Evolutionary conservation across 2,797 vertebrate genomes (phyloP).

Genomic region (Numenius phaeopus): DNA sequence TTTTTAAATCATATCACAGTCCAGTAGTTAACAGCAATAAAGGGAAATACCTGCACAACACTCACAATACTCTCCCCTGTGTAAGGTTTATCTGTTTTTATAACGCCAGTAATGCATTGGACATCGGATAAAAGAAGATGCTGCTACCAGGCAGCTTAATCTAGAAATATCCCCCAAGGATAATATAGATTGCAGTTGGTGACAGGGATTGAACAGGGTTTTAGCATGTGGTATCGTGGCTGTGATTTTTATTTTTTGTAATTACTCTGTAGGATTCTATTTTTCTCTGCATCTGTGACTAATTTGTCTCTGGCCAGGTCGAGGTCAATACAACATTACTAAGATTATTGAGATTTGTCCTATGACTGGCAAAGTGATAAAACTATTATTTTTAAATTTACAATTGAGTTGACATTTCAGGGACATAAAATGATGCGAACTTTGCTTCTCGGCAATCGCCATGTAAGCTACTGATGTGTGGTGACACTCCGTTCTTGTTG

Average conservation of each 20-base stretch:
- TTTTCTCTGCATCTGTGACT: neutral
- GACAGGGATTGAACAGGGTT: neutral
- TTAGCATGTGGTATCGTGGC: neutral
- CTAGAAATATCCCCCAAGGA: neutral
- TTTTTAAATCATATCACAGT: neutral
- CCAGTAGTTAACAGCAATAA: neutral
- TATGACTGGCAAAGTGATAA: slow-evolving; percentile 43
- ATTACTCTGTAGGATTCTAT: neutral
- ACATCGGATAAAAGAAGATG: neutral
- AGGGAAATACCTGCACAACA: neutral
- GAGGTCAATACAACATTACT: neutral
- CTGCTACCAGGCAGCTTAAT: neutral
- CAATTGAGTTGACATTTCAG: slow-evolving; percentile 48
- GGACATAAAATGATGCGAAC: slow-evolving; percentile 9
- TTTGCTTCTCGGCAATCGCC: neutral
- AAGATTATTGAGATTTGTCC: neutral
- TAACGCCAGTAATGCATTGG: neutral
- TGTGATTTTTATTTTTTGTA: slow-evolving; percentile 1
- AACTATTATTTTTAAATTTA: slow-evolving; percentile 5
- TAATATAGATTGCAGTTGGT: neutral
- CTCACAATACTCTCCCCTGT: neutral
- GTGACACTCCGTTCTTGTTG: neutral
- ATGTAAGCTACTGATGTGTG: neutral
- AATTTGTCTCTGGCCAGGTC: neutral
- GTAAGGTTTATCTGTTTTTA: neutral